These are phyloP conservation scores for Rana temporaria DNA, from an alignment of 2,113 vertebrate species.

Conservation along the genomic window DNA sequence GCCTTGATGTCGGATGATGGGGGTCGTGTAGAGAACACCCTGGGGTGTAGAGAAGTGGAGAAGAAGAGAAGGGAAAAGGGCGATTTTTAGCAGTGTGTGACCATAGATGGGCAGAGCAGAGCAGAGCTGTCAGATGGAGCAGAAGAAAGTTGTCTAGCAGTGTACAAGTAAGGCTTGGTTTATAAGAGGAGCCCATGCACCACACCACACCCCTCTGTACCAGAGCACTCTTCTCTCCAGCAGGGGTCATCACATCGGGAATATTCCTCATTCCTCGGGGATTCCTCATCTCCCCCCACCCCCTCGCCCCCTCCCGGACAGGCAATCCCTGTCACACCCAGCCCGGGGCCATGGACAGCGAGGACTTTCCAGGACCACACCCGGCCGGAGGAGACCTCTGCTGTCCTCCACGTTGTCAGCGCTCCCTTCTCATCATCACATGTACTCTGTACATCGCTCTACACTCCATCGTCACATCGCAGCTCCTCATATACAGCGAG, in stretches of 20 bases:
- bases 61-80: slow-evolving; percentile 10
- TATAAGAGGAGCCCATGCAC: slow-evolving; percentile 70
- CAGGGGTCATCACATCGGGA: slow-evolving; percentile 78
- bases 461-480: too few species aligned
- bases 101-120: slow-evolving; percentile 28
- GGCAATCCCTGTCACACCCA: slow-evolving; percentile 43
- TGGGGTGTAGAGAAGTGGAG: slow-evolving; percentile 63
- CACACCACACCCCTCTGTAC: slow-evolving; percentile 84
- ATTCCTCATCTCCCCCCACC: background rate
- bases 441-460: too few species aligned
- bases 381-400: too few species aligned
- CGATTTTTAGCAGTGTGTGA: slow-evolving; percentile 17
- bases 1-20: slow-evolving; percentile 91
- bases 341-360: background rate
- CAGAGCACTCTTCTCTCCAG: slow-evolving; percentile 71
- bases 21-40: slow-evolving; percentile 89
- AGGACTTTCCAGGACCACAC: background rate
- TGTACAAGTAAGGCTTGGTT: slow-evolving; percentile 63
- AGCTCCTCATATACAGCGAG: too few species aligned
- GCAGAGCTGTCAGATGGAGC: slow-evolving; percentile 31
- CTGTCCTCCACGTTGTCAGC: too few species aligned
- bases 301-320: too few species aligned
- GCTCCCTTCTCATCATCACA: too few species aligned
- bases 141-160: slow-evolving; percentile 5
- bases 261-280: slow-evolving; percentile 20